A percentile compares a stretch with the other conserved stretches of the same genome.
phyloP scores from a whole-genome alignment of 1,140 invertebrate genomes.

The Brachionus paranguensis region DNA sequence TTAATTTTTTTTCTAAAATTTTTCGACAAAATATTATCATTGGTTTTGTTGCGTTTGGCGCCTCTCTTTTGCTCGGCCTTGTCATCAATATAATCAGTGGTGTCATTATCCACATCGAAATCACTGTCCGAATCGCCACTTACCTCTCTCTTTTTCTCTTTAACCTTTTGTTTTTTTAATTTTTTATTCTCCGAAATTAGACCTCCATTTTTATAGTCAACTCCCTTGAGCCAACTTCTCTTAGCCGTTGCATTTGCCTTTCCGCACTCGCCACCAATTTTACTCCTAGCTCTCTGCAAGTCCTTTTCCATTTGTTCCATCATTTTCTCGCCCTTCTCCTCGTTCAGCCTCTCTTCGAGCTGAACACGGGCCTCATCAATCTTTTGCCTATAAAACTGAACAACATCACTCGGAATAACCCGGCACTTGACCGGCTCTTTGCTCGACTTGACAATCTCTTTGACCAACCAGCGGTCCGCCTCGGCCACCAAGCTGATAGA shows the following conservation, averaged over 20 bases:
- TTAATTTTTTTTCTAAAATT: neutral
- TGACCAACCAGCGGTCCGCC: neutral
- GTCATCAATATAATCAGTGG: neutral
- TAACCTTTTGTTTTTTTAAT: neutral
- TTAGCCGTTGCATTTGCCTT: neutral
- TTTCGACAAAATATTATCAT: conserved; percentile 19
- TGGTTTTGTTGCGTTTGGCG: neutral
- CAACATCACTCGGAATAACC: conserved; percentile 5
- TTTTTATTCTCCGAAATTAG: neutral
- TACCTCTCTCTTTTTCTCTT: neutral
- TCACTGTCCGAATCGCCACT: neutral
- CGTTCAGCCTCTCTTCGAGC: neutral
- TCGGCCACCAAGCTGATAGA: conserved; percentile 36
- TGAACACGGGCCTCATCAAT: neutral
- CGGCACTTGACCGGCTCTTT: conserved; percentile 27
- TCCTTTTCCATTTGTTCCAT: conserved; percentile 40
- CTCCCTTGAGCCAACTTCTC: neutral
- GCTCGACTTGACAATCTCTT: conserved; percentile 35
- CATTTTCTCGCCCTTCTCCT: conserved; percentile 12
- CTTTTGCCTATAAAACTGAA: conserved; percentile 28
- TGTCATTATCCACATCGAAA: conserved; percentile 5
- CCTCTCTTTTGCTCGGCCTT: neutral
- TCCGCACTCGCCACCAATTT: neutral
- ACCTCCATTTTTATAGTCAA: conserved; percentile 16
- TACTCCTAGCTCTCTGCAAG: neutral